These are phyloP conservation scores for Stomorhina lunata DNA, from an alignment of 2,888 invertebrate species.

Conservation along the genomic window DNA sequence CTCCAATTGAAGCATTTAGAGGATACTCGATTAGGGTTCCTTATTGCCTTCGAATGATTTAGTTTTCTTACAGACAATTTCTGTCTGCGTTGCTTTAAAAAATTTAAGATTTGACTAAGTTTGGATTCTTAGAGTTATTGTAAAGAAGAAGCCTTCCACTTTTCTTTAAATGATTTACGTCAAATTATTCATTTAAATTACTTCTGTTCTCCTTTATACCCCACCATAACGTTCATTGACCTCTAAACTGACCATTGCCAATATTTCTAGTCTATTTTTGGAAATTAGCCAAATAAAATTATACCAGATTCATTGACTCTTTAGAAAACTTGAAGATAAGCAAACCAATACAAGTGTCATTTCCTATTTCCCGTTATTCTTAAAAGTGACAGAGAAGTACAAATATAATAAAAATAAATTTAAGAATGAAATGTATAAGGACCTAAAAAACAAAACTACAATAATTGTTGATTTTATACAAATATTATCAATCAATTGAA, in stretches of 20 bases:
- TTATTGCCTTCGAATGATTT: too few species aligned
- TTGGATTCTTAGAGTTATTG: too few species aligned
- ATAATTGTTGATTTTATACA: neutral
- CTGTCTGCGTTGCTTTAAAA: too few species aligned
- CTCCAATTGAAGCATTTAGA: too few species aligned
- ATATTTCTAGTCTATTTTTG: constrained; percentile 21
- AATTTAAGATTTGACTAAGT: too few species aligned
- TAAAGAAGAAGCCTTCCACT: too few species aligned
- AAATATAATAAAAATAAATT: neutral
- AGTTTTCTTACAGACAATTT: too few species aligned
- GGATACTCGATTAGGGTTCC: too few species aligned
- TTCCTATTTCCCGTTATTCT: constrained; percentile 16
- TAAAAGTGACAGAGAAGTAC: neutral
- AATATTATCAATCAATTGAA: constrained; percentile 30
- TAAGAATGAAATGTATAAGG: constrained; percentile 28
- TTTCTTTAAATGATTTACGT: too few species aligned
- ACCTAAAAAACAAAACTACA: neutral
- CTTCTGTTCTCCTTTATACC: too few species aligned
- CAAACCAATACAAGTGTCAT: constrained; percentile 21
- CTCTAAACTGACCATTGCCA: constrained; percentile 39
- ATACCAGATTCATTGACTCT: constrained; percentile 11
- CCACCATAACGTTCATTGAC: constrained; percentile 27
- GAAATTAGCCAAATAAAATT: constrained; percentile 48
- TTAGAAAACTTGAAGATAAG: constrained; percentile 16
- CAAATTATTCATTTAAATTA: too few species aligned